Evolutionary conservation across 2,113 vertebrate species (phyloP), one percentile per base, ranked within the genome.

Genomic region (Ginglymostoma cirratum): DNA sequence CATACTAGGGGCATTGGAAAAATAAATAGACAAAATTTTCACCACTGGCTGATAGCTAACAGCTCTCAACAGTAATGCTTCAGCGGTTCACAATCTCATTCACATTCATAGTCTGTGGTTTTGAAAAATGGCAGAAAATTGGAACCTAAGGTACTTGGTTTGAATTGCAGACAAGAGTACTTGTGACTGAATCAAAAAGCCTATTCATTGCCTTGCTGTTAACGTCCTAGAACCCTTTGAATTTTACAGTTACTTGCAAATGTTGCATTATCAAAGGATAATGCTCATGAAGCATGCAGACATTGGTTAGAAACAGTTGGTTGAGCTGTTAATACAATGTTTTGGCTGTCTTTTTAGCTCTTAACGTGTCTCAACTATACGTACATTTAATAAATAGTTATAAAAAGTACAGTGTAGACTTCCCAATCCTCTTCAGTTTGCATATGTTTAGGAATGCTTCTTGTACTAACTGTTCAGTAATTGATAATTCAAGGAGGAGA

Each of bases 111-210:
- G 94, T 72, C 76, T 76, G 45, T 95, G 94, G 72, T 95, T 95
- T 95, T 72, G 94, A 95, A 52, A 95, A 95, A 95, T 95, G 94
- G 67, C 94, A 95, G 94, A 95, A 95, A 34, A 95, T 95, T 95
- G 94, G 45, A 95, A 95, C 94, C 66, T 42, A 95, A 30, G 19
- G 69, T 76, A 95, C 42, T 95, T 76, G 94, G 23, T 76, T 95
- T 70, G 67, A 95, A 95, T 95, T 72, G 24, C 67, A 52, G 52
- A 76, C 67, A 95, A 95, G 67, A 42, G 42, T 69, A 95, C 94
- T 95, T 48, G 94, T 76, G 45, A 30, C 67, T 76, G 94, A 72
- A 95, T 45, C 72, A 95, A 95, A 92, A 52, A 76, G 23, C 72
- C 67, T 95, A 48, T 95, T 95, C 67, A 72, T 1, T 14, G 67